phyloP scores from a whole-genome alignment of 2,797 vertebrate species.

The Phataginus tetradactyla region DNA sequence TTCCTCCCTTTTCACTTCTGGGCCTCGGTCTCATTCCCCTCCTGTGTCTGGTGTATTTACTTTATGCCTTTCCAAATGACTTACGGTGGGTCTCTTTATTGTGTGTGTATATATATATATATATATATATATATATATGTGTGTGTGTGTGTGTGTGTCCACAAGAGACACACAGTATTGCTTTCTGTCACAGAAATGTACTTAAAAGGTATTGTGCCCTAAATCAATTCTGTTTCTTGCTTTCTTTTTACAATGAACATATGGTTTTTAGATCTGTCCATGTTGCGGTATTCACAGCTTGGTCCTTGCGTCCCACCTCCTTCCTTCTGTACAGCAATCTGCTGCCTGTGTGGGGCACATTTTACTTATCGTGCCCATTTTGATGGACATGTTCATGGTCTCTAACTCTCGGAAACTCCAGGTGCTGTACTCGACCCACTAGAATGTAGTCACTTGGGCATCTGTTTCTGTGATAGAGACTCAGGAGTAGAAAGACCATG shows the following conservation, averaged over 20 bases:
- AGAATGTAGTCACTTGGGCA: background rate
- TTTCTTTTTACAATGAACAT: background rate
- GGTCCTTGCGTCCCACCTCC: background rate
- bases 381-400: background rate
- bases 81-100: background rate
- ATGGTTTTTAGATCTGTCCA: background rate
- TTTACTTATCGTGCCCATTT: background rate
- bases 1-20: background rate
- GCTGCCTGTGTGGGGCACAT: fast-evolving
- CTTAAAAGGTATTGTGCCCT: background rate
- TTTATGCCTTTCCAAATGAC: background rate
- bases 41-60: background rate
- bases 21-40: background rate
- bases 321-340: background rate
- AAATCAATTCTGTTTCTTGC: background rate
- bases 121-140: too few relatives aligned
- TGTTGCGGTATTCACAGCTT: fast-evolving
- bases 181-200: background rate
- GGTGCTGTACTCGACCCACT: background rate
- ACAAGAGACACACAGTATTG: background rate
- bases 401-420: background rate
- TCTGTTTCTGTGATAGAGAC: background rate
- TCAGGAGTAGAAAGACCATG: background rate
- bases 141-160: background rate
- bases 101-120: too few relatives aligned